These are phyloP conservation scores for Scophthalmus maximus DNA, from an alignment of 2,113 vertebrate species.

Conservation along the genomic window DNA sequence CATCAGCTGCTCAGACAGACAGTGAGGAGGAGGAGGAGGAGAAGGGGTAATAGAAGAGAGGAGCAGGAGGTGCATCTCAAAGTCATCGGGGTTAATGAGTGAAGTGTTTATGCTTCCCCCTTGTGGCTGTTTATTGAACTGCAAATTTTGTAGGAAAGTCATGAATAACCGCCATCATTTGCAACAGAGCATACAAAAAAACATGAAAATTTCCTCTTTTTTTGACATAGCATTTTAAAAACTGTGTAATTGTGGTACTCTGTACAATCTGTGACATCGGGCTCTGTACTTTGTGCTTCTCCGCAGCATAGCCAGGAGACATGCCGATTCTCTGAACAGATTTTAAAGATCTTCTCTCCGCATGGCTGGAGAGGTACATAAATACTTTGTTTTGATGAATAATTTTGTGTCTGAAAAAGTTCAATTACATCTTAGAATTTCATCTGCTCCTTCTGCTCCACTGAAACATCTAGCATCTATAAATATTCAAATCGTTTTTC, in stretches of 20 bases:
- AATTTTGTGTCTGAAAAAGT: too few species aligned
- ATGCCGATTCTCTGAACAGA: neutral
- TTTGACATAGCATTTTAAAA: neutral
- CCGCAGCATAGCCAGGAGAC: neutral
- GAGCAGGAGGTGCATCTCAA: slow-evolving; percentile 3
- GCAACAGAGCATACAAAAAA: neutral
- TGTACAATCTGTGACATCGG: neutral
- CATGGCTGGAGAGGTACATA: too few species aligned
- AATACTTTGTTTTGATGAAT: too few species aligned
- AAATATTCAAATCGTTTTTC: too few species aligned
- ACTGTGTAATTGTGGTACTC: neutral
- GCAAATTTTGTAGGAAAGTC: slow-evolving; percentile 28
- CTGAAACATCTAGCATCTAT: too few species aligned
- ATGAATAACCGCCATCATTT: neutral
- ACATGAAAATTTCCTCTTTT: neutral
- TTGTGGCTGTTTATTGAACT: slow-evolving; percentile 64
- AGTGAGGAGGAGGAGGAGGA: slow-evolving; percentile 9
- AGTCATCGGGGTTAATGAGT: slow-evolving; percentile 40
- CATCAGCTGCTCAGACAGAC: slow-evolving; percentile 30
- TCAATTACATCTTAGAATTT: too few species aligned
- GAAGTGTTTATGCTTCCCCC: slow-evolving; percentile 61
- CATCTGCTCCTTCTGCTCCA: too few species aligned
- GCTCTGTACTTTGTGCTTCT: neutral
- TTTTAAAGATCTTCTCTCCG: too few species aligned
- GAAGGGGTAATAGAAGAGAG: neutral